phyloP scores from a whole-genome alignment of 1,140 invertebrate species.

The Halesus radiatus region DNA sequence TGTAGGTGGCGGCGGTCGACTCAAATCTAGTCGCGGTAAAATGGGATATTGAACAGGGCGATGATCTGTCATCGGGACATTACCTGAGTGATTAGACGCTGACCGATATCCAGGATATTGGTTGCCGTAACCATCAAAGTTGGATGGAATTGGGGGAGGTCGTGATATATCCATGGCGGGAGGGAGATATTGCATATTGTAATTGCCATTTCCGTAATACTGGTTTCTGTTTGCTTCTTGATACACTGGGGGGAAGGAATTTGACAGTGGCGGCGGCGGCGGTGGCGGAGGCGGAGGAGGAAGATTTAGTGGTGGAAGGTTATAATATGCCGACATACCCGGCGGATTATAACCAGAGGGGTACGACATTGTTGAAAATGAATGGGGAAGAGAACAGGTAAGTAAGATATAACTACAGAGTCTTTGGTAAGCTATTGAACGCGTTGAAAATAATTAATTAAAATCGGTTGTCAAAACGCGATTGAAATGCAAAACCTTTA shows the following conservation, averaged over 20 bases:
- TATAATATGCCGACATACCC: not conserved
- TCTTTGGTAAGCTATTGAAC: too few relatives aligned
- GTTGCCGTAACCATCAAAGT: not conserved
- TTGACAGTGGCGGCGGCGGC: not conserved
- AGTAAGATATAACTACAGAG: too few relatives aligned
- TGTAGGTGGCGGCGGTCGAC: not conserved
- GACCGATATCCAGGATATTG: not conserved
- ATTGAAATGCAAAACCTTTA: too few relatives aligned
- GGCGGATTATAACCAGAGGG: not conserved
- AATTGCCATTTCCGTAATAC: not conserved
- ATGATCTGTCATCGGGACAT: not conserved
- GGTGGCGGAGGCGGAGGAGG: slow-evolving; percentile 38
- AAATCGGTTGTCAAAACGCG: too few relatives aligned
- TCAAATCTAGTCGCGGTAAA: slow-evolving; percentile 2
- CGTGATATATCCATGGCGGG: not conserved
- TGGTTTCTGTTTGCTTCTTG: not conserved
- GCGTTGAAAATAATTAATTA: too few relatives aligned
- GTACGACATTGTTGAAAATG: slow-evolving; percentile 1
- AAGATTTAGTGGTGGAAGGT: slow-evolving; percentile 42
- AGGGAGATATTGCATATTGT: not conserved
- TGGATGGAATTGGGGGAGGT: not conserved
- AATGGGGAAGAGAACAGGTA: not conserved
- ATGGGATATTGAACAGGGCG: not conserved
- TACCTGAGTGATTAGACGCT: not conserved
- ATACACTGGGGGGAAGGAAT: not conserved